Base-by-base conservation (phyloP, 2,888 invertebrate species). In the Syritta pipiens region DNA sequence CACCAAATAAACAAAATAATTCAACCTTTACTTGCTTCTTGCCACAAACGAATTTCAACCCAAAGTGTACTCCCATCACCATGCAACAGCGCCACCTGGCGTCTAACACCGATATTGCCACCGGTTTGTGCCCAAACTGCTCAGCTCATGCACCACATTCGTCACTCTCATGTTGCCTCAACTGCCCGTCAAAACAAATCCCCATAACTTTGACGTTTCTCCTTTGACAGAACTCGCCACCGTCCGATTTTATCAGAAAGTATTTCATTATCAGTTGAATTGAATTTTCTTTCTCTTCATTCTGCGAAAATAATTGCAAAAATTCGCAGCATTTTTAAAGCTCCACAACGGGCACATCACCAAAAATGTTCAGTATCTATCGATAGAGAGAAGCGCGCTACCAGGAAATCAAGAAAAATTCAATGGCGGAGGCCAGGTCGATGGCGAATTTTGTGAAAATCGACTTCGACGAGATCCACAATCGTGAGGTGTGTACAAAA, bases 361-460 rank as follows among this genome's bases (percentile, higher is more conserved):
- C 49, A n/a, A 79, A 62, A 30, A 79, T 79, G 79, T 49, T 20
- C 14, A 42, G 20, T 5, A 57, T 22, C 30, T 22, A 30, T 12
- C 57, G 35, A 49, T 3, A 9, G 17, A 9, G n/a, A 49, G 7
- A 30, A n/a, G 26, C 24, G 57, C 35, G 20, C 22, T 57, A 49
- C 57, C 49, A 62, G 48, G 28, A 42, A 57, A 62, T 3, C 14
- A 35, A 62, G n/a, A 22, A 49, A 67, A 68, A 68, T 57, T 37
- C 49, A 74, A 79, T 79, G 79, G 72, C 79, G 20, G 72, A 68
- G 44, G 42, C 22, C 53, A 67, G 60, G 40, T 44, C 79, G 28
- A 67, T 72, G 44, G 49, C 37, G 19, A 79, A 79, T 79, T 57
- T 74, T 62, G 67, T 49, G 67, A 60, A 74, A 67, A 79, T 79